A percentile compares a stretch with the other conserved stretches of the same genome.
Evolutionary conservation across 1,140 invertebrate genomes (phyloP).

Genomic region (Atta texana): DNA sequence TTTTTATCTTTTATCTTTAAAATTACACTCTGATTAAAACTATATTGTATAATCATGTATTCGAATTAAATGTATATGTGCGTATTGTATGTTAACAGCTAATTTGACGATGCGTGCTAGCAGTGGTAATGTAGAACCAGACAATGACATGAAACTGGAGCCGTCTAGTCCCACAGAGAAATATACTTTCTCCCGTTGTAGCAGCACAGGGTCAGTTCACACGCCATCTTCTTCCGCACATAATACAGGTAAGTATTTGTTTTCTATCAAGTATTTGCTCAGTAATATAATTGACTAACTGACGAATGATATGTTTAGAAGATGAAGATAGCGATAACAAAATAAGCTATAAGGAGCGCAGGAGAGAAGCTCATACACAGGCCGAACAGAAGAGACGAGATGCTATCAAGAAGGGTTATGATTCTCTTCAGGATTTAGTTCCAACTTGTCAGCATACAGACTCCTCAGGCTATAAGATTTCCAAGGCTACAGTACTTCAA

Average conservation of each 20-base stretch:
- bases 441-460: slow-evolving; percentile 96
- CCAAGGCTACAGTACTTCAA: slow-evolving; percentile 97
- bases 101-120: slow-evolving; percentile 63
- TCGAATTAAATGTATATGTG: not conserved
- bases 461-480: slow-evolving; percentile 96
- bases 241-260: slow-evolving; percentile 90
- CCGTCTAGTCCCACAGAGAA: slow-evolving; percentile 89
- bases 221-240: slow-evolving; percentile 94
- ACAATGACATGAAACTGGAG: slow-evolving; percentile 88
- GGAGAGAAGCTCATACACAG: slow-evolving; percentile 98
- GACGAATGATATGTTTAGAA: slow-evolving; percentile 86
- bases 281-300: not conserved
- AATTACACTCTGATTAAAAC: slow-evolving; percentile 8
- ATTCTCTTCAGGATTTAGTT: slow-evolving; percentile 95
- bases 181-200: slow-evolving; percentile 92
- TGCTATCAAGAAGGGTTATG: slow-evolving; percentile 98
- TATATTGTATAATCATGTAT: not conserved
- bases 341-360: slow-evolving; percentile 96
- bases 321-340: slow-evolving; percentile 96
- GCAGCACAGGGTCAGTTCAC: slow-evolving; percentile 93
- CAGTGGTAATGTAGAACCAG: slow-evolving; percentile 69
- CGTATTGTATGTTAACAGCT: slow-evolving; percentile 55
- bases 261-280: slow-evolving; percentile 35
- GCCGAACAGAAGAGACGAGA: slow-evolving; percentile 98
- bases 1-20: not conserved